Evolutionary conservation across 1,140 invertebrate genomes (phyloP).

Genomic region (Lysiphlebus fabarum): DNA sequence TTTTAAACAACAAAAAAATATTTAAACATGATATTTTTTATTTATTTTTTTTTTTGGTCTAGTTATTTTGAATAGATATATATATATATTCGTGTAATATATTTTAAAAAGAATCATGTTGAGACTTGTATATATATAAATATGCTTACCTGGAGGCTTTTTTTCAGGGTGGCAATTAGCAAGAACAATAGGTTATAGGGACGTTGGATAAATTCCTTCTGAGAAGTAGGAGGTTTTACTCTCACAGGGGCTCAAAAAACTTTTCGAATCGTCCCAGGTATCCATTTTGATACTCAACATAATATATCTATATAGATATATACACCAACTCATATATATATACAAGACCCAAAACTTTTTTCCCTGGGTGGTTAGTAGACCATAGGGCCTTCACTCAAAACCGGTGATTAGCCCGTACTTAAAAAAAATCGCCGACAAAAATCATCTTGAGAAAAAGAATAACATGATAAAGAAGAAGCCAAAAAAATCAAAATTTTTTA

Average conservation of each 20-base stretch:
- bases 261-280: slow-evolving; percentile 11
- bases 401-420: slow-evolving; percentile 17
- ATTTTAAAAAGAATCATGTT: no score
- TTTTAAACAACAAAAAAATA: no score
- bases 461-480: no score
- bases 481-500: neutral
- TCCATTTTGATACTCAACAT: slow-evolving; percentile 3
- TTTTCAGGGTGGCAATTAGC: slow-evolving; percentile 44
- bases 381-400: neutral
- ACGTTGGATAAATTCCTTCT: slow-evolving; percentile 26
- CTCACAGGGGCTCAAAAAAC: slow-evolving; percentile 9
- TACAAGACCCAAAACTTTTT: no score
- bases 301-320: slow-evolving; percentile 4
- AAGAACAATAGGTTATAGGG: slow-evolving; percentile 42
- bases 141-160: neutral
- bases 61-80: no score
- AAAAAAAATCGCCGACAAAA: slow-evolving; percentile 1
- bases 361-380: no score
- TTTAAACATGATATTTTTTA: no score
- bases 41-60: no score
- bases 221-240: slow-evolving; percentile 37
- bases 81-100: no score
- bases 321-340: neutral
- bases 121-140: no score
- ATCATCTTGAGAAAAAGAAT: neutral